Evolutionary conservation across 2,888 invertebrate species (phyloP).

Genomic region (Lymantria dispar): DNA sequence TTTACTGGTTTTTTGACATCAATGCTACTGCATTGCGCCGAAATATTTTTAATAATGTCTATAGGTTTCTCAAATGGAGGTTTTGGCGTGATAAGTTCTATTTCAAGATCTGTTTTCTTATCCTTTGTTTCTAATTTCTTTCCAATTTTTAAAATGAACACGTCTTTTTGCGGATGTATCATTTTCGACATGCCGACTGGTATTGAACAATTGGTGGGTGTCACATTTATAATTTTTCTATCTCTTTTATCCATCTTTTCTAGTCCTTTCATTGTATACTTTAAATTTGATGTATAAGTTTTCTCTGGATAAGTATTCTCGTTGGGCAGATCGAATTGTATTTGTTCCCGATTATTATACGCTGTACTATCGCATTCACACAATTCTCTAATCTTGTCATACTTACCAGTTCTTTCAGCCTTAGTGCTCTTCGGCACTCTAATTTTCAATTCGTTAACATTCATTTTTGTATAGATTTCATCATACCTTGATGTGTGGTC

Average conservation of each 20-base stretch:
- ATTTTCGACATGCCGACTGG: constrained; percentile 67
- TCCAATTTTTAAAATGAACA: constrained; percentile 74
- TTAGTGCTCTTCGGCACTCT: constrained; percentile 68
- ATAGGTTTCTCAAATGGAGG: constrained; percentile 45
- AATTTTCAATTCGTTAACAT: constrained; percentile 70
- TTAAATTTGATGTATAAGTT: constrained; percentile 59
- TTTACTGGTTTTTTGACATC: constrained; percentile 35
- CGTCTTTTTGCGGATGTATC: constrained; percentile 63
- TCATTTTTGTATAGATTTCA: constrained; percentile 74
- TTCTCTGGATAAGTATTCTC: constrained; percentile 50
- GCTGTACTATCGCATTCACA: constrained; percentile 64
- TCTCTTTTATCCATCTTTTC: constrained; percentile 52
- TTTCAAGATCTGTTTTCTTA: constrained; percentile 74
- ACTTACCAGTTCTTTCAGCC: constrained; percentile 62
- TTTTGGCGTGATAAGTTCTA: constrained; percentile 72
- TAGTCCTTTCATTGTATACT: constrained; percentile 58
- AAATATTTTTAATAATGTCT: constrained; percentile 38
- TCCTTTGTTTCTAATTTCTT: constrained; percentile 73
- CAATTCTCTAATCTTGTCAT: constrained; percentile 66
- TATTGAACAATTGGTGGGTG: constrained; percentile 66
- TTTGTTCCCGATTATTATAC: constrained; percentile 68
- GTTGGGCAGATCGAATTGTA: constrained; percentile 66
- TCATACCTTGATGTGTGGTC: constrained; percentile 58
- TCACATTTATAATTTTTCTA: constrained; percentile 60
- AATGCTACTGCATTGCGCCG: constrained; percentile 49